Conservation (phyloP, 2,797 vertebrate genomes). For the Urocyon cinereoargenteus region DNA sequence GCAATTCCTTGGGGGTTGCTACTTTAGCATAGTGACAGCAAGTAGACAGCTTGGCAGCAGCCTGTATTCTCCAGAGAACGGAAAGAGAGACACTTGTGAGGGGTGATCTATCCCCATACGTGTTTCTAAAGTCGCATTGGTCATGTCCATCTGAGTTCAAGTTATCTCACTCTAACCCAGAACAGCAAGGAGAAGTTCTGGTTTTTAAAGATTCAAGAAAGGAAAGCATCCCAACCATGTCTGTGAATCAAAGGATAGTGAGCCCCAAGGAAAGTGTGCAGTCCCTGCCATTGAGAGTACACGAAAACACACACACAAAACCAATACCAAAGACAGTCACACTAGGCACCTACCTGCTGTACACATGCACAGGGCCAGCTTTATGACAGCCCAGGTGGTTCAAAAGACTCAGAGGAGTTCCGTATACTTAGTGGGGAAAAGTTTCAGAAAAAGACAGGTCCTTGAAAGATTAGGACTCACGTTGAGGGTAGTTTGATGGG, state of each 20-base stretch:
- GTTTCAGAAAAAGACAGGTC: neutral
- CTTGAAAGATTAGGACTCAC: constrained; percentile 16
- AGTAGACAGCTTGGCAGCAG: constrained; percentile 67
- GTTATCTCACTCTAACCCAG: constrained; percentile 33
- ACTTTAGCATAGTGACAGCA: constrained; percentile 76
- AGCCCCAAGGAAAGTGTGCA: neutral
- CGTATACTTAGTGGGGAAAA: neutral
- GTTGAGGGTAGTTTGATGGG: neutral
- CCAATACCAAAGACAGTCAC: neutral
- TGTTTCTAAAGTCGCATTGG: constrained; percentile 62
- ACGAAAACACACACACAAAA: neutral
- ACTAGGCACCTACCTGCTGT: neutral
- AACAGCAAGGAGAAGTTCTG: constrained; percentile 11
- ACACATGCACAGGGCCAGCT: neutral
- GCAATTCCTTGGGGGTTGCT: constrained; percentile 82
- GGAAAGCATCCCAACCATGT: neutral
- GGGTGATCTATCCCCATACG: neutral
- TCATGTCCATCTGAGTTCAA: constrained; percentile 60
- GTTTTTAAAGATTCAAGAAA: constrained; percentile 52
- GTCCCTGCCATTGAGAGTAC: neutral
- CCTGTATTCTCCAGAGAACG: constrained; percentile 45
- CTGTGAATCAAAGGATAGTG: constrained; percentile 17
- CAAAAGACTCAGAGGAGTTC: constrained; percentile 35
- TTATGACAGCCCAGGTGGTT: neutral
- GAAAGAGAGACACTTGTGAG: constrained; percentile 59